Evolutionary conservation across 2,888 invertebrate genomes (phyloP).

Genomic region (Trilocha varians): DNA sequence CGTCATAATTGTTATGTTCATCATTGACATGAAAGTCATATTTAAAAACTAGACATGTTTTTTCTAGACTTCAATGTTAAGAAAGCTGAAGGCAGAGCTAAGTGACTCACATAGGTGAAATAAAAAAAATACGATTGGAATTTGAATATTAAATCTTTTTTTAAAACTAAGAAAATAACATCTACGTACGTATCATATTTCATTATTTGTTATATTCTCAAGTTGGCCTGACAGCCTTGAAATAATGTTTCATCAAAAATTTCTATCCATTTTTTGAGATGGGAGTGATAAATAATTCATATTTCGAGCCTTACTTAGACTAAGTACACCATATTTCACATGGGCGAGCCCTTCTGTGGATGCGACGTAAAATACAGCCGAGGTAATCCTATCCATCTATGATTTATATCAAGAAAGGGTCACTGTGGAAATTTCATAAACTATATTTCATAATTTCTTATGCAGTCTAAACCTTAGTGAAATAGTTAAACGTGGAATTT

Average conservation of each 20-base stretch:
- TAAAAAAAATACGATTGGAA: too few relatives aligned
- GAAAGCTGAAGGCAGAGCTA: too few relatives aligned
- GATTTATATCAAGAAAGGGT: conserved; percentile 64
- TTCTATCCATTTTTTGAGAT: conserved; percentile 32
- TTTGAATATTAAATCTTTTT: too few relatives aligned
- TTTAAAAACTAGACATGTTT: too few relatives aligned
- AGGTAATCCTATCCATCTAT: conserved; percentile 67
- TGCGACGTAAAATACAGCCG: conserved; percentile 65
- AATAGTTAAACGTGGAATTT: background rate
- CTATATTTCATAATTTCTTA: conserved; percentile 36
- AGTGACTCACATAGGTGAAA: too few relatives aligned
- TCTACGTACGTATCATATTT: too few relatives aligned
- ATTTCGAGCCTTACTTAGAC: conserved; percentile 62
- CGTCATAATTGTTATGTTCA: too few relatives aligned
- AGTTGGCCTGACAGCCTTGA: background rate
- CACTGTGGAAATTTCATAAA: conserved; percentile 59
- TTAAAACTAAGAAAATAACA: too few relatives aligned
- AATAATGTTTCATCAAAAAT: background rate
- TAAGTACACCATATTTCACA: conserved; percentile 68
- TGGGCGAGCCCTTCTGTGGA: conserved; percentile 52
- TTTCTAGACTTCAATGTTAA: too few relatives aligned
- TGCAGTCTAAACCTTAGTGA: background rate
- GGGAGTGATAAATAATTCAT: conserved; percentile 67
- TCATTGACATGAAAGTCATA: too few relatives aligned
- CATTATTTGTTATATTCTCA: too few relatives aligned